Evolutionary conservation across 2,797 vertebrate species (phyloP), one percentile per base, ranked within the genome.

Genomic region (Florisuga fusca): DNA sequence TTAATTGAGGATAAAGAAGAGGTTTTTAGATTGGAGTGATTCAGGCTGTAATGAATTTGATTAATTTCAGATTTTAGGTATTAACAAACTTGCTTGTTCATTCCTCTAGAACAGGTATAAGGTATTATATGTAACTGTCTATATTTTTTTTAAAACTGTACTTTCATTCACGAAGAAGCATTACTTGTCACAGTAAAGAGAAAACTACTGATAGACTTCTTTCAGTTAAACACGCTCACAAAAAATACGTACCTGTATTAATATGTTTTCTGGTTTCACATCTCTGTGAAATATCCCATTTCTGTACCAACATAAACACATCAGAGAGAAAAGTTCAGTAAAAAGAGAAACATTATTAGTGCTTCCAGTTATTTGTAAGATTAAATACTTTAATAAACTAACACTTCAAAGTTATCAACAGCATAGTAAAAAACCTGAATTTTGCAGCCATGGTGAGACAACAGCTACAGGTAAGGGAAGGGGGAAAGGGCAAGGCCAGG

Each of bases 211-310:
- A 72, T 41, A 36, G 13, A 31, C 9, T 79, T 61, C 53, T 74
- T 93, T 68, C 59, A 93, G 45, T 81, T 80, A 55, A 79, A 74
- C 51, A 83, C 9, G 54, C 66, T 93, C 59, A 93, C 10, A 43
- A 53, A 87, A 91, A 83, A 38, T 55, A 73, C 98, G 98, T 97
- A 99, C 98, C 97, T 98, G 99, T 95, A 99, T 98, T 78, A 99
- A 96, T 94, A 99, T 98, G 77, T 99, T 99, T 97, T 99, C 98
- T 84, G 98, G 98, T 96, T 99, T 99, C 75, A 99, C 98, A 62
- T 99, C 98, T 97, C 99, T 98, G 89, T 99, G 99, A 97, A 99
- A 99, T 95, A 99, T 98, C 76, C 98, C 98, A 95, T 98, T 99
- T 91, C 99, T 99, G 93, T 85, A 92, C 82, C 86, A 90, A 96